Evolutionary conservation across 2,888 invertebrate species (phyloP).

Genomic region (Zygothrica quintamaculata): DNA sequence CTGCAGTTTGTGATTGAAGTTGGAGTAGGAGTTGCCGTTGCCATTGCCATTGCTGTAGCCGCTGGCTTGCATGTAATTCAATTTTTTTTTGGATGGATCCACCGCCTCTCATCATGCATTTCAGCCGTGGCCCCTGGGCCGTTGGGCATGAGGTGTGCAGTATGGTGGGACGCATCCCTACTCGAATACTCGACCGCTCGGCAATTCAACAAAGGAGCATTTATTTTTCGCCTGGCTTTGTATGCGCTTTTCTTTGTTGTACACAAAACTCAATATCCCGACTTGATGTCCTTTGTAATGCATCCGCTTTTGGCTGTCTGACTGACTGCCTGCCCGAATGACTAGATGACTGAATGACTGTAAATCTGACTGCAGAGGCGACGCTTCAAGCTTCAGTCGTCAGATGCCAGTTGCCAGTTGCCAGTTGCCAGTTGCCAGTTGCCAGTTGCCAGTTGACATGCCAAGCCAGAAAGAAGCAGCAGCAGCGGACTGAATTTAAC

Average conservation of each 20-base stretch:
- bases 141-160: neutral
- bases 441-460: conserved; percentile 56
- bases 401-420: conserved; percentile 53
- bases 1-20: conserved; percentile 2
- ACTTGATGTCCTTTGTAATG: conserved; percentile 76
- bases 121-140: conserved; percentile 3
- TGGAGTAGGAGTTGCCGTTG: conserved; percentile 5
- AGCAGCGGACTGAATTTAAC: conserved; percentile 56
- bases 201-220: conserved; percentile 74
- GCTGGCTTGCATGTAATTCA: conserved; percentile 74
- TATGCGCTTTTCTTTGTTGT: conserved; percentile 79
- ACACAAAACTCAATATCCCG: conserved; percentile 73
- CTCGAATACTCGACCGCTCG: conserved; percentile 22
- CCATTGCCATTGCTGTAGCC: conserved; percentile 27
- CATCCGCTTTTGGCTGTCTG: conserved; percentile 65
- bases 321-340: conserved; percentile 22
- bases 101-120: conserved; percentile 5
- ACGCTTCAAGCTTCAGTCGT: no score
- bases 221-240: conserved; percentile 76
- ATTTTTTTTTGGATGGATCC: conserved; percentile 65
- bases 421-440: conserved; percentile 55
- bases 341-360: conserved; percentile 19
- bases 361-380: conserved; percentile 22
- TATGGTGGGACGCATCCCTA: no score
- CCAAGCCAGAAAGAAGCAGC: conserved; percentile 32